phyloP scores from a whole-genome alignment of 2,888 invertebrate species.

The Patella caerulea region DNA sequence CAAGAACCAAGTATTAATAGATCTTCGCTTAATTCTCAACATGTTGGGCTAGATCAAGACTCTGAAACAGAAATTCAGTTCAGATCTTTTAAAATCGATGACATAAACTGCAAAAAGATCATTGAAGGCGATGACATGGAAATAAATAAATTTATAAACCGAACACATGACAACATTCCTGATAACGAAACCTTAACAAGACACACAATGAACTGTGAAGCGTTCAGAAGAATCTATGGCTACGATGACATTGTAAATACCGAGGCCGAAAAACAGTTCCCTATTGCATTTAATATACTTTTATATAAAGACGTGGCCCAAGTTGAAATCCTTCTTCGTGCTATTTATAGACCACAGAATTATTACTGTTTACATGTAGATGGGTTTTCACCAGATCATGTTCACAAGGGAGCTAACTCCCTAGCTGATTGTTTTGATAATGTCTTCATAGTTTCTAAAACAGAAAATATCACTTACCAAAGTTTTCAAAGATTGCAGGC shows the following conservation, averaged over 20 bases:
- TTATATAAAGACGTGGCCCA: slow-evolving; percentile 61
- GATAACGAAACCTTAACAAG: not conserved
- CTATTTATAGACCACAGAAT: slow-evolving; percentile 67
- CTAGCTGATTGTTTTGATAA: slow-evolving; percentile 65
- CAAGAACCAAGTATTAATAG: too few relatives aligned
- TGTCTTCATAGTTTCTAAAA: slow-evolving; percentile 64
- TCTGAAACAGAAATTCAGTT: too few relatives aligned
- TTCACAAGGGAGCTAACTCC: slow-evolving; percentile 46
- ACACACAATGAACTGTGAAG: slow-evolving; percentile 44
- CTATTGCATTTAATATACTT: slow-evolving; percentile 65
- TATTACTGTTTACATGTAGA: slow-evolving; percentile 70
- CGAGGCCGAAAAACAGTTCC: slow-evolving; percentile 53
- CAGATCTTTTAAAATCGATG: too few relatives aligned
- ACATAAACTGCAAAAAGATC: too few relatives aligned
- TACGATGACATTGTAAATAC: slow-evolving; percentile 33
- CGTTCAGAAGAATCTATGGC: slow-evolving; percentile 43
- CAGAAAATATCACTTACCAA: slow-evolving; percentile 65
- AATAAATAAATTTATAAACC: too few relatives aligned
- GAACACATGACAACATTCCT: too few relatives aligned
- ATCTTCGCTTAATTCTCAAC: too few relatives aligned
- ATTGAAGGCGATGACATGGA: too few relatives aligned
- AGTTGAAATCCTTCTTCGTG: slow-evolving; percentile 57
- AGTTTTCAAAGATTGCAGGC: slow-evolving; percentile 66
- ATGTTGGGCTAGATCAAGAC: too few relatives aligned
- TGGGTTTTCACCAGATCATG: slow-evolving; percentile 39